phyloP scores from a whole-genome alignment of 53 echinoderm and acorn worm genomes.

The Glandiceps talaboti region DNA sequence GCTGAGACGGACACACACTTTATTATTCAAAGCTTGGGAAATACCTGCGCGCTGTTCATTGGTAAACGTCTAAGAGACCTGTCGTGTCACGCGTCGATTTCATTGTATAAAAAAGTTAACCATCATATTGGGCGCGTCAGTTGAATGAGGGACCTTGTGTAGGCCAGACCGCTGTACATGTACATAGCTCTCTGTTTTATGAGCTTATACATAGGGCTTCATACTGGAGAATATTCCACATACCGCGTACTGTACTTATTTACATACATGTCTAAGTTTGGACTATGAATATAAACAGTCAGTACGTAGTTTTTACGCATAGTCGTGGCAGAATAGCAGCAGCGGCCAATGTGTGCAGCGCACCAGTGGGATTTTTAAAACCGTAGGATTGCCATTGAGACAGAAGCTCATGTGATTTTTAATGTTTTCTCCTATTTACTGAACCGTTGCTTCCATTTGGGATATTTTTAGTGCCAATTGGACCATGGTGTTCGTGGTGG shows the following conservation, averaged over 20 bases:
- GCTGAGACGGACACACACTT: neutral
- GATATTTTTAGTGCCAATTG: neutral
- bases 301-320: neutral
- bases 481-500: neutral
- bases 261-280: neutral
- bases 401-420: neutral
- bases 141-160: neutral
- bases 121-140: neutral
- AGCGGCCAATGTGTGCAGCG: neutral
- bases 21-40: neutral
- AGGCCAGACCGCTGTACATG: neutral
- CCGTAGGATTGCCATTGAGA: neutral
- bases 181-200: neutral
- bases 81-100: neutral
- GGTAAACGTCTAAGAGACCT: neutral
- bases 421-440: neutral
- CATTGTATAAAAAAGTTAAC: neutral
- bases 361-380: neutral
- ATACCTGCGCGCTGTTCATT: neutral
- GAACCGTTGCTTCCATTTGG: neutral
- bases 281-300: neutral
- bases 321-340: too few relatives aligned
- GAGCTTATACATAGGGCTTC: neutral
- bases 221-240: neutral
- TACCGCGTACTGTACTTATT: neutral